Percentiles rank a stretch among this genome's conserved stretches.
Evolutionary conservation across 2,797 vertebrate species (phyloP).

Genomic region (Anabacerthia variegaticeps): DNA sequence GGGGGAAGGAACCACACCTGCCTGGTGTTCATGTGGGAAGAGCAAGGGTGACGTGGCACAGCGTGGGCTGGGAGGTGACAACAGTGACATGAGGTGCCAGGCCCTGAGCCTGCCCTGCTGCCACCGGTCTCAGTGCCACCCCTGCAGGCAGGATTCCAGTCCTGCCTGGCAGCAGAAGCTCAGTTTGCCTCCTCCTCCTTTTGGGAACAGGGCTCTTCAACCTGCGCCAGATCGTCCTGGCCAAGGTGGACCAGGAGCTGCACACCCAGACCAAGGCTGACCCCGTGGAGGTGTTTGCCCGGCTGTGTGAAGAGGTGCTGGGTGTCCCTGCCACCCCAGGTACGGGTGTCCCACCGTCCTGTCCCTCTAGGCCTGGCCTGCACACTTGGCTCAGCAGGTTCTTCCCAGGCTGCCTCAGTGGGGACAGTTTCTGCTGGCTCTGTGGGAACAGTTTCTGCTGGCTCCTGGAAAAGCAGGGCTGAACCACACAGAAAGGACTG

Average conservation of each 20-base stretch:
- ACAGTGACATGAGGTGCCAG: background rate
- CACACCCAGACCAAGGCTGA: slow-evolving; percentile 86
- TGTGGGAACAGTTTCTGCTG: background rate
- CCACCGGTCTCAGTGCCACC: fast-evolving
- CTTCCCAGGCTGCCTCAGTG: background rate
- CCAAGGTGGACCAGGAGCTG: slow-evolving; percentile 92
- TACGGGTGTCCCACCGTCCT: background rate
- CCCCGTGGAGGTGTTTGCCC: slow-evolving; percentile 86
- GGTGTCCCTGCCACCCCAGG: slow-evolving; percentile 90
- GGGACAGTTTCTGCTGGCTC: background rate
- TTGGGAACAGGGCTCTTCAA: slow-evolving; percentile 88
- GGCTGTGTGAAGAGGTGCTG: slow-evolving; percentile 87
- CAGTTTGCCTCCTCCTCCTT: background rate
- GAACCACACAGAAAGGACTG: background rate
- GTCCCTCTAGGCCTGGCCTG: background rate
- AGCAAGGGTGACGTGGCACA: background rate
- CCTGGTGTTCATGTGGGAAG: fast-evolving
- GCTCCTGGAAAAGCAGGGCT: background rate
- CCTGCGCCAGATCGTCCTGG: slow-evolving; percentile 93
- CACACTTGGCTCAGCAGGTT: background rate
- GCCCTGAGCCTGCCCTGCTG: background rate
- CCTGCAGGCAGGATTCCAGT: background rate
- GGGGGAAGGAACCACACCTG: background rate
- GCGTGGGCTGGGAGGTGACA: background rate
- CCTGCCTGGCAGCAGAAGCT: background rate